Conservation (phyloP, 2,797 vertebrate species). For the Danio jaintianensis region DNA sequence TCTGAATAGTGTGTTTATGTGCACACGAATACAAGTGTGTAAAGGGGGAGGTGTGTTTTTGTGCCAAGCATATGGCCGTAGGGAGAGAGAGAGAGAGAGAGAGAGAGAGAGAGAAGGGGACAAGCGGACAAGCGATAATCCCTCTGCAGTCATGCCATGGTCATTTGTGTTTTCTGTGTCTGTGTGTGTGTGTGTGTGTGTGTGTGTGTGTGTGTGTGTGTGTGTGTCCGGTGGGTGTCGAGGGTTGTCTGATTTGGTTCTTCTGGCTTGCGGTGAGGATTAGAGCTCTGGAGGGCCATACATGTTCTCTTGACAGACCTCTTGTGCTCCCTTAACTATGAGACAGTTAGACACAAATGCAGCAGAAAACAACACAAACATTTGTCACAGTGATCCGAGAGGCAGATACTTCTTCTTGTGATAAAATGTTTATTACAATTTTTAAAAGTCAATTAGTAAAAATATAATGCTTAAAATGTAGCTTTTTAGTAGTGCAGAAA, state of each 20-base stretch:
- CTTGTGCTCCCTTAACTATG: constrained; percentile 14
- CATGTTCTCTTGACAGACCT: constrained; percentile 33
- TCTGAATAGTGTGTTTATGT: constrained; percentile 59
- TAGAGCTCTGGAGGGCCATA: constrained; percentile 44
- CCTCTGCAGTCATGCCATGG: constrained; percentile 61
- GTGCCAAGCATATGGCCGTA: constrained; percentile 77
- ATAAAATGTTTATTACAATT: constrained; percentile 54
- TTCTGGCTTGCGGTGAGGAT: constrained; percentile 59
- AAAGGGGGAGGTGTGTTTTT: constrained; percentile 61
- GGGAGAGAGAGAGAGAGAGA: constrained; percentile 69
- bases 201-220: constrained; percentile 36
- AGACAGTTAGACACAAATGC: constrained; percentile 19
- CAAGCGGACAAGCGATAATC: constrained; percentile 71
- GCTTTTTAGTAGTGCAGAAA: constrained; percentile 15
- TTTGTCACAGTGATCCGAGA: not conserved
- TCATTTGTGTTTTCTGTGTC: constrained; percentile 44
- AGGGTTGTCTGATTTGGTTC: constrained; percentile 50
- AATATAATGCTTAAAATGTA: constrained; percentile 8
- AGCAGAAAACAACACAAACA: constrained; percentile 9
- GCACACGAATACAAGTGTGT: constrained; percentile 47
- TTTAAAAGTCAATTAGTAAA: constrained; percentile 48
- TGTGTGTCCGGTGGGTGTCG: constrained; percentile 42
- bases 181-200: constrained; percentile 41
- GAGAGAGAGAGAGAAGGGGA: constrained; percentile 70
- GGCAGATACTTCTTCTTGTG: not conserved